Base-by-base conservation (phyloP, 2,113 vertebrate genomes). In the Formicarius rufipectus region DNA sequence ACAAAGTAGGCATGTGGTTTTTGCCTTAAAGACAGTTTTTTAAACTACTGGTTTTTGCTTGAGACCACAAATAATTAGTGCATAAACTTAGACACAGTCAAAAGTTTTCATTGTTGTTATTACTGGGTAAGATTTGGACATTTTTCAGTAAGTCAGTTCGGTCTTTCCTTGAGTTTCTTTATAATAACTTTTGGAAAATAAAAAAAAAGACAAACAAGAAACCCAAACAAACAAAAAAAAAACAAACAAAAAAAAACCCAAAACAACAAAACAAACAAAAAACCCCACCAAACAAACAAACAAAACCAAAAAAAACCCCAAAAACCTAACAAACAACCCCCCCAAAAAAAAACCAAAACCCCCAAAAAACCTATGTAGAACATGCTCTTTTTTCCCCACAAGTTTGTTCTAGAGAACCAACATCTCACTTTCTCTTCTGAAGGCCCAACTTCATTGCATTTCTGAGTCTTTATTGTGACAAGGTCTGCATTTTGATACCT, bases 401-500 rank as follows among this genome's bases (percentile, higher is more conserved):
- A 39, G 22, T 72, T 76, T 7, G 13, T 24, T 67, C 85, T 22
- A 78, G 55, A 69, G 58, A 91, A 6, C 15, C 13, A 79, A 0
- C 37, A 83, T 74, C 39, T 81, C 27, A 12, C 19, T 63, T 90
- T 58, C 33, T 71, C n/a, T 71, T 14, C 63, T 69, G 63, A 73
- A 68, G 49, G 35, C 12, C 23, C 13, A 27, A 1, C 63, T 89
- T 89, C 39, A 24, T 12, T 91, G 33, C 68, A 14, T 89, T 91
- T 76, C 72, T 91, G 58, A 92, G 44, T 75, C 44, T 89, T n/a
- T 44, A 67, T 67, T 95, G 71, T 94, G 79, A 27, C 49, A 88
- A 60, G 47, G 50, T 69, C 84, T 79, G 72, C 30, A 2, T 94
- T 96, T 95, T 93, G 83, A 68, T 93, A 83, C 80, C 52, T 83